phyloP scores from a whole-genome alignment of 2,888 invertebrate species.

The Hypsopygia costalis region DNA sequence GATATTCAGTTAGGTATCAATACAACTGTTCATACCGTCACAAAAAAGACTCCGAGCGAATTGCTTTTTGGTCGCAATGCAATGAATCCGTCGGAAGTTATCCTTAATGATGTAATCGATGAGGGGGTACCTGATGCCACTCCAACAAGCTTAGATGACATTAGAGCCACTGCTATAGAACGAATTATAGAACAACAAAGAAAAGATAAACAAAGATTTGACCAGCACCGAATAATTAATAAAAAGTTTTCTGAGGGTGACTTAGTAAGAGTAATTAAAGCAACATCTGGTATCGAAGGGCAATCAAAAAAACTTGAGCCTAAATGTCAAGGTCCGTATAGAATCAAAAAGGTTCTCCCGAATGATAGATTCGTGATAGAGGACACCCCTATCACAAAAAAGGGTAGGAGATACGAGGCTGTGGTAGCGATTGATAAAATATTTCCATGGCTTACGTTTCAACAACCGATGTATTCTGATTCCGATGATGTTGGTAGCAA shows the following conservation, averaged over 20 bases:
- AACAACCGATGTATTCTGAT: too few relatives aligned
- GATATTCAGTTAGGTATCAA: constrained; percentile 18
- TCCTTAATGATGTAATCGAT: constrained; percentile 11
- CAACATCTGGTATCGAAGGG: background rate
- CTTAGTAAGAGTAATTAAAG: background rate
- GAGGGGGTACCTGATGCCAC: background rate
- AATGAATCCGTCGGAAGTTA: constrained; percentile 13
- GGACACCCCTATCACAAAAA: constrained; percentile 24
- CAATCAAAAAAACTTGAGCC: constrained; percentile 2
- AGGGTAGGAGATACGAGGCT: constrained; percentile 18
- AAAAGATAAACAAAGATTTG: constrained; percentile 9
- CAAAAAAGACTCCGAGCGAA: constrained; percentile 18
- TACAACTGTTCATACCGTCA: constrained; percentile 13
- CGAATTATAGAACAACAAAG: constrained; percentile 11
- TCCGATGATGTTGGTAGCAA: too few relatives aligned
- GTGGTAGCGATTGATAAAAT: constrained; percentile 24
- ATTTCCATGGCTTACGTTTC: constrained; percentile 23
- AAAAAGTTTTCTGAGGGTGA: background rate
- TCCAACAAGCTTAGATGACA: constrained; percentile 2
- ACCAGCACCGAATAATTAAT: constrained; percentile 8
- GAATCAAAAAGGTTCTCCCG: constrained; percentile 20
- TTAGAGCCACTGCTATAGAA: constrained; percentile 11
- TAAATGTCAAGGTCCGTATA: constrained; percentile 21
- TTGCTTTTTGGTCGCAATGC: constrained; percentile 17
- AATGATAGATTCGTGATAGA: constrained; percentile 24